Conservation (phyloP, 2,888 invertebrate species). For the Tholera decimalis region DNA sequence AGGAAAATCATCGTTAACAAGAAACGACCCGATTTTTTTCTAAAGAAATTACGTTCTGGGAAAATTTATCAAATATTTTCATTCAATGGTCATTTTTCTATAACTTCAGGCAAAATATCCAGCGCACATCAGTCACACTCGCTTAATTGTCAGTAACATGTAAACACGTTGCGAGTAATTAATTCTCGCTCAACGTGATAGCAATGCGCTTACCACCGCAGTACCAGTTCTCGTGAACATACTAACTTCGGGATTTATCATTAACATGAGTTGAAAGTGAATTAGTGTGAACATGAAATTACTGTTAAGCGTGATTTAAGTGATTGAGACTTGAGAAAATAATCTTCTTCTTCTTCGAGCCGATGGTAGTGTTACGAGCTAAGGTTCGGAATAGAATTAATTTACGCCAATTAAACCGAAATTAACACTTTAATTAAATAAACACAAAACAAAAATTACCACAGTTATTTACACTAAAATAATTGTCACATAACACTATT, state of each 20-base stretch:
- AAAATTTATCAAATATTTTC: background rate
- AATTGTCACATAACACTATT: too few species aligned
- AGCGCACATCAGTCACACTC: constrained; percentile 12
- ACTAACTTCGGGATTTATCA: constrained; percentile 50
- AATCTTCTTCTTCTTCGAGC: too few species aligned
- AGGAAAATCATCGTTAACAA: background rate
- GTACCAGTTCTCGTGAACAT: constrained; percentile 41
- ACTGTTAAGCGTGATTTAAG: background rate
- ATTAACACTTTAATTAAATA: too few species aligned
- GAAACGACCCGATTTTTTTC: background rate
- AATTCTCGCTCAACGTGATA: constrained; percentile 50
- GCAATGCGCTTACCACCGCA: constrained; percentile 35
- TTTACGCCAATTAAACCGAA: too few species aligned
- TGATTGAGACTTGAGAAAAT: too few species aligned
- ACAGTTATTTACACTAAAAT: too few species aligned
- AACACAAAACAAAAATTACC: too few species aligned
- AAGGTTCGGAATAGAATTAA: too few species aligned
- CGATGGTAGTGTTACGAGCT: too few species aligned
- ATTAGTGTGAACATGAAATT: constrained; percentile 25
- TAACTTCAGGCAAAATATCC: background rate
- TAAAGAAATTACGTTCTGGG: background rate
- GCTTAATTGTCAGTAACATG: constrained; percentile 14
- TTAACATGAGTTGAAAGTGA: constrained; percentile 43
- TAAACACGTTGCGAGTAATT: constrained; percentile 48
- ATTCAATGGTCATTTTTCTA: background rate